A percentile compares a stretch with the other conserved stretches of the same genome.
Conservation (phyloP, 2,888 invertebrate genomes). For the Conops quadrifasciatus region DNA sequence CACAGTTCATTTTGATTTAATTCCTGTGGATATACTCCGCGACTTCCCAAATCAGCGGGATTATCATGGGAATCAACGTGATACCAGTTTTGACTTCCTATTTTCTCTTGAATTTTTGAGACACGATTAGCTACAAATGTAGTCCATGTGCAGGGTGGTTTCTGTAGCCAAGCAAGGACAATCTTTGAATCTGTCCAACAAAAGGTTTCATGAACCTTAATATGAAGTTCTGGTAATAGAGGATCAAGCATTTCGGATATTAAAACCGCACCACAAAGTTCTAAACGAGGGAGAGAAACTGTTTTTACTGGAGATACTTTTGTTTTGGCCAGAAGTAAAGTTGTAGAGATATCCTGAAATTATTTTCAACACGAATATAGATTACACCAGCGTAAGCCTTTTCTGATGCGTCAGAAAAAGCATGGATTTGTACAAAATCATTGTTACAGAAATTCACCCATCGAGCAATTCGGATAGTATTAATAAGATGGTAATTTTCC, state of each 20-base stretch:
- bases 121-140: constrained; percentile 26
- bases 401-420: constrained; percentile 39
- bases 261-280: constrained; percentile 26
- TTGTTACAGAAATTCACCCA: constrained; percentile 25
- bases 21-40: background rate
- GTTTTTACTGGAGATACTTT: constrained; percentile 28
- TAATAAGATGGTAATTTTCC: background rate
- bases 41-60: constrained; percentile 29
- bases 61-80: constrained; percentile 23
- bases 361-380: background rate
- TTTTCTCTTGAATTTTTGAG: constrained; percentile 15
- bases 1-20: constrained; percentile 7
- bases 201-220: background rate
- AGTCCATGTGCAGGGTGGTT: constrained; percentile 22
- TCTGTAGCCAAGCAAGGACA: constrained; percentile 29
- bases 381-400: constrained; percentile 26
- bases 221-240: background rate
- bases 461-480: constrained; percentile 32
- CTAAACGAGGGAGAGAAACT: constrained; percentile 23
- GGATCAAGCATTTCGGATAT: constrained; percentile 5
- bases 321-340: constrained; percentile 26
- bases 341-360: background rate
- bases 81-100: constrained; percentile 12
- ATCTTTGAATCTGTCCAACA: constrained; percentile 28
- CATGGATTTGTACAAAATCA: constrained; percentile 26